Evolutionary conservation across 2,888 invertebrate species (phyloP).

Genomic region (Idaea dimidiata): DNA sequence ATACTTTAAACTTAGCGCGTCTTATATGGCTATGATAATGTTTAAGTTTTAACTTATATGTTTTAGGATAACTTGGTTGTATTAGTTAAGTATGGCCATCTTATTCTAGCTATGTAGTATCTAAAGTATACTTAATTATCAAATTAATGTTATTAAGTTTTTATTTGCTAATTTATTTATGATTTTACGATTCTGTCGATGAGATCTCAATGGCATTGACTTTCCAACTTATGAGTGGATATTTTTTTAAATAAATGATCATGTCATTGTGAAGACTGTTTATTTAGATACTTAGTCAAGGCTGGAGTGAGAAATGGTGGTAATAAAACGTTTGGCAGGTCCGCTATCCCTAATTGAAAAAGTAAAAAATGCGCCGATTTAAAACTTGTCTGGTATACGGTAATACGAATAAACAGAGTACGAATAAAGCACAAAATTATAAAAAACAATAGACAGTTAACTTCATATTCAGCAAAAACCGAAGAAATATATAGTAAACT

Average conservation of each 20-base stretch:
- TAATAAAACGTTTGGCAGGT: neutral
- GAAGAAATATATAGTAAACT: no score
- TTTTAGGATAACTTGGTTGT: neutral
- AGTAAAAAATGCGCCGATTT: neutral
- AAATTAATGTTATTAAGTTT: slow-evolving; percentile 26
- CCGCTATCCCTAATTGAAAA: neutral
- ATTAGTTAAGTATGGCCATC: slow-evolving; percentile 26
- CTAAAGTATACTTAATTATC: slow-evolving; percentile 48
- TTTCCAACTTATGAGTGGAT: neutral
- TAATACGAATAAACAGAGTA: neutral
- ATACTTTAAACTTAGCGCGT: neutral
- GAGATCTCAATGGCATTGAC: slow-evolving; percentile 5
- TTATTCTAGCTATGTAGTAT: slow-evolving; percentile 48
- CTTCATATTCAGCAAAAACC: no score
- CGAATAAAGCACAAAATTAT: neutral
- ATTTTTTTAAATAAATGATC: slow-evolving; percentile 10
- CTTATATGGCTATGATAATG: neutral
- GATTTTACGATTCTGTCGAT: slow-evolving; percentile 22
- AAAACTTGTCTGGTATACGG: neutral
- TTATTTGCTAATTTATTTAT: slow-evolving; percentile 8
- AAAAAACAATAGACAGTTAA: no score
- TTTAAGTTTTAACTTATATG: neutral
- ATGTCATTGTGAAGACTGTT: slow-evolving; percentile 3
- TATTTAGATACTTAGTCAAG: neutral
- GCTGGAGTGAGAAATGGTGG: neutral